A percentile compares a stretch with the other conserved stretches of the same genome.
Conservation (phyloP, 2,888 invertebrate species). For the Brassicogethes aeneus region DNA sequence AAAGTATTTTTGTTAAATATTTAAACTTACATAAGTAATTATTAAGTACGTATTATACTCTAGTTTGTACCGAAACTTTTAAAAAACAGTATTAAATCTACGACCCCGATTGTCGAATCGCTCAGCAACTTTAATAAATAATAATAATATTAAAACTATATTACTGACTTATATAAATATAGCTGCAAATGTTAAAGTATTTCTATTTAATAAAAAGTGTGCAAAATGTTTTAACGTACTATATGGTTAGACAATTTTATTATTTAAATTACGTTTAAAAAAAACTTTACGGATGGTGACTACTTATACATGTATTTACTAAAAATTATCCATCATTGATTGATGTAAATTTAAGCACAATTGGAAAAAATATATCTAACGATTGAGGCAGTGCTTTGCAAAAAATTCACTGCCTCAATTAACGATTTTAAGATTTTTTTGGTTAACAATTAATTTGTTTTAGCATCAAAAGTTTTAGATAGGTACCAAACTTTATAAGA, state of each 20-base stretch:
- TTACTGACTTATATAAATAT: conserved; percentile 28
- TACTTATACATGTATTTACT: conserved; percentile 3
- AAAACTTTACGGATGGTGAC: conserved; percentile 37
- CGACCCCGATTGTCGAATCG: conserved; percentile 41
- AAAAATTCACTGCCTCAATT: no score
- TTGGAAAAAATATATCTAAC: conserved; percentile 5
- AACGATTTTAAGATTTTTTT: no score
- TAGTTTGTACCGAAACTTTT: no score
- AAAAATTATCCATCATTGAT: conserved; percentile 24
- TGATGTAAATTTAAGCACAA: conserved; percentile 26
- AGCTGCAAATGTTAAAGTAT: conserved; percentile 40
- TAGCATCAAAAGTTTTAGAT: no score
- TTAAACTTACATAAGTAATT: no score
- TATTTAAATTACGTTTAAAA: conserved; percentile 23
- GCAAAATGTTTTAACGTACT: conserved; percentile 32
- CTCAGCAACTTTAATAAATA: conserved; percentile 38
- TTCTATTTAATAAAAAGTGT: conserved; percentile 38
- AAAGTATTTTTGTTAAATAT: no score
- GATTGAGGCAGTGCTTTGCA: conserved; percentile 16
- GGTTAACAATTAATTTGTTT: no score
- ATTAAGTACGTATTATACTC: no score
- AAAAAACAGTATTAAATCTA: conserved; percentile 36
- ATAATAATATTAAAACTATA: conserved; percentile 26
- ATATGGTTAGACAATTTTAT: conserved; percentile 30
- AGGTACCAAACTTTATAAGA: no score